A percentile compares a stretch with the other conserved stretches of the same genome.
phyloP scores from a whole-genome alignment of 1,140 invertebrate genomes.

The Leptinotarsa undecemlineata region DNA sequence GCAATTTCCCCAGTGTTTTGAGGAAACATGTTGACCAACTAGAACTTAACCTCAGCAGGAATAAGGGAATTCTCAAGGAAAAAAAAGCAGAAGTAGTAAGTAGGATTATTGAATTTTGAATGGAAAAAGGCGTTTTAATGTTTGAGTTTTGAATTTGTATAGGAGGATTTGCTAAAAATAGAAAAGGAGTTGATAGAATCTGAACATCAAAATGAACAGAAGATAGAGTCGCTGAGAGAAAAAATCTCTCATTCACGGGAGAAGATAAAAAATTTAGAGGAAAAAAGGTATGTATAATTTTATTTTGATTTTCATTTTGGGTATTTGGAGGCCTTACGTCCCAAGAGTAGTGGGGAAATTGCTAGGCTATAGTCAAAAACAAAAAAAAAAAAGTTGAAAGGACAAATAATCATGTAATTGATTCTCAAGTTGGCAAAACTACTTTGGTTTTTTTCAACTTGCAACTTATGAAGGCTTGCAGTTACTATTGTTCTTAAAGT shows the following conservation, averaged over 20 bases:
- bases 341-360: neutral
- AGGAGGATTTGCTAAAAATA: conserved; percentile 4
- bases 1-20: neutral
- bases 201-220: neutral
- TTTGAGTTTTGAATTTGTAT: no score
- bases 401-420: no score
- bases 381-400: no score
- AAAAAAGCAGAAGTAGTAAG: neutral
- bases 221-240: neutral
- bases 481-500: no score
- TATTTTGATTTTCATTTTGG: no score
- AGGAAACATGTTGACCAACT: neutral
- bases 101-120: neutral
- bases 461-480: no score
- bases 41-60: neutral
- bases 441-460: no score
- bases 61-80: neutral
- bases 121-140: no score
- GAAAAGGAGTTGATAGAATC: neutral
- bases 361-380: no score
- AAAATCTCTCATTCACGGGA: conserved; percentile 1
- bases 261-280: conserved; percentile 1
- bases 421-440: no score
- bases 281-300: neutral
- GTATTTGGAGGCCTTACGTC: neutral